phyloP scores from a whole-genome alignment of 2,113 vertebrate species.

The Cebidichthys violaceus region DNA sequence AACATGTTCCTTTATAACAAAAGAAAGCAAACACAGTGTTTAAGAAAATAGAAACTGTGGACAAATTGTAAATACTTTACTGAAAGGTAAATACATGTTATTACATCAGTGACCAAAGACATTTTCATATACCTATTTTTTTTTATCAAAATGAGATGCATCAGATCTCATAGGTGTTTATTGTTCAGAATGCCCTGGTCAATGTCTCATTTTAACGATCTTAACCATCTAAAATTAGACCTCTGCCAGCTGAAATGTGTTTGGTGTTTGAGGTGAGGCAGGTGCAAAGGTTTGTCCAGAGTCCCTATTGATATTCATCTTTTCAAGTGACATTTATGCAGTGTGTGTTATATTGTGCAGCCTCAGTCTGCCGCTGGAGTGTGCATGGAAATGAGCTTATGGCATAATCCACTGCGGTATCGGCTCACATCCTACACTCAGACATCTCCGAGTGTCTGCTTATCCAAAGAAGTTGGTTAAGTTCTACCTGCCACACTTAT shows the following conservation, averaged over 20 bases:
- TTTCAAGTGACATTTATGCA: slow-evolving; percentile 60
- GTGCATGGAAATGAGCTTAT: slow-evolving; percentile 62
- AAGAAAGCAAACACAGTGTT: neutral
- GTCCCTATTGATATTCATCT: slow-evolving; percentile 58
- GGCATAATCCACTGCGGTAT: slow-evolving; percentile 54
- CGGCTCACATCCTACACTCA: slow-evolving; percentile 36
- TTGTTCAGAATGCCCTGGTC: neutral
- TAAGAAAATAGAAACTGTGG: neutral
- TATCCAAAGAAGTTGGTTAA: slow-evolving; percentile 47
- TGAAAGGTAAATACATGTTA: neutral
- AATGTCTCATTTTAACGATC: slow-evolving; percentile 9
- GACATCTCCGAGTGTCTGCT: slow-evolving; percentile 38
- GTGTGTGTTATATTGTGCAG: slow-evolving; percentile 45
- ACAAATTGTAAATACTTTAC: neutral
- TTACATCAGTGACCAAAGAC: neutral
- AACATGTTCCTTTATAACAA: neutral
- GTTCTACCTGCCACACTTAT: slow-evolving; percentile 45
- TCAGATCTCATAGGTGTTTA: neutral
- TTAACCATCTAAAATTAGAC: slow-evolving; percentile 13
- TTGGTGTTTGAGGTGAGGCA: slow-evolving; percentile 49
- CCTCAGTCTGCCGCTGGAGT: slow-evolving; percentile 39
- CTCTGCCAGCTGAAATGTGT: slow-evolving; percentile 35
- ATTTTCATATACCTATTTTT: neutral
- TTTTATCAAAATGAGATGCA: neutral
- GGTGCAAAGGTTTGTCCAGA: slow-evolving; percentile 58